Conservation (phyloP, 2,113 vertebrate genomes). For the Calidris pygmaea region DNA sequence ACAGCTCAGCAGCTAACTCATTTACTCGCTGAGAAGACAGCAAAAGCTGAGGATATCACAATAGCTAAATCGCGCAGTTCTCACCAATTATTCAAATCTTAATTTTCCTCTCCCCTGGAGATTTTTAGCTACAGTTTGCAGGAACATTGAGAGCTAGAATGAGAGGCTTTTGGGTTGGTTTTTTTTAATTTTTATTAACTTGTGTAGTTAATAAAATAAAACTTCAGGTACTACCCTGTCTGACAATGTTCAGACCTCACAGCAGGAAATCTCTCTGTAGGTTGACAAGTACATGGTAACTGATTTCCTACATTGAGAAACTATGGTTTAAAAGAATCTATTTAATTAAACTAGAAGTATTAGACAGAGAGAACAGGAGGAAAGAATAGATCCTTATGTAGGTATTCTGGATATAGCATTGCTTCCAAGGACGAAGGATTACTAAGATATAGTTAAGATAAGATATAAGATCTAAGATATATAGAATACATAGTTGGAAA, state of each 20-base stretch:
- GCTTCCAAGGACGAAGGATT: background rate
- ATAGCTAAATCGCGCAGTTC: slow-evolving; percentile 24
- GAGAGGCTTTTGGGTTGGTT: background rate
- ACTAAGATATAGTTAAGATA: too few relatives aligned
- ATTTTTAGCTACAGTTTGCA: slow-evolving; percentile 19
- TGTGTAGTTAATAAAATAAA: background rate
- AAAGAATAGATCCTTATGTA: background rate
- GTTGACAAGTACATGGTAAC: background rate
- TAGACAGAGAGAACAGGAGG: background rate
- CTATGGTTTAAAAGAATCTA: background rate
- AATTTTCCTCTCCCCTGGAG: slow-evolving; percentile 14
- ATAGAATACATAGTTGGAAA: background rate
- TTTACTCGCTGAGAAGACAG: background rate
- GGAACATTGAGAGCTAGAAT: background rate
- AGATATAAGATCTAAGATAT: too few relatives aligned
- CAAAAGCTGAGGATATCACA: slow-evolving; percentile 46
- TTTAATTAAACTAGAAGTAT: background rate
- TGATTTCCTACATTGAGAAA: background rate
- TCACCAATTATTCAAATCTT: slow-evolving; percentile 32
- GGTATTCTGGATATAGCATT: background rate
- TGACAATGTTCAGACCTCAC: background rate
- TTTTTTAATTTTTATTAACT: background rate
- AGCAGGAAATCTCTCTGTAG: background rate
- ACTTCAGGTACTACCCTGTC: background rate
- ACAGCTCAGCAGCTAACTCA: slow-evolving; percentile 47